Base-by-base conservation (phyloP, 2,888 invertebrate species). In the Acrocera orbiculus region DNA sequence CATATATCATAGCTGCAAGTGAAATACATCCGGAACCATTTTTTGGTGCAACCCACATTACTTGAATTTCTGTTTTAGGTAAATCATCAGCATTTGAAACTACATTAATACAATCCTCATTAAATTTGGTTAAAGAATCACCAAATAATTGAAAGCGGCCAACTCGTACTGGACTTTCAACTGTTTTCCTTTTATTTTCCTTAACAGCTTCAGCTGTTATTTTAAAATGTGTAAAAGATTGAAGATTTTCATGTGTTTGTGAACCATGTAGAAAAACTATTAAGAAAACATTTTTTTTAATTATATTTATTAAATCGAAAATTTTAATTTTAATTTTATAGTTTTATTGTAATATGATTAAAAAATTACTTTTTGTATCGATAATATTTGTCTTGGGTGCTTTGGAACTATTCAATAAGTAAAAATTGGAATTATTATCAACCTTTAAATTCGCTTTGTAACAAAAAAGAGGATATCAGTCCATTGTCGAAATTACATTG, bases 31-130 rank as follows among this genome's bases (percentile, higher is more conserved):
- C 87, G 1, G 81, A 76, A 4, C 82, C 83, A 7, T 76, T 62
- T 10, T 75, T 69, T 1, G 93, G 92, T 10, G 92, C 86, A 30
- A 76, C 79, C 92, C 93, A 93, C 67, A 82, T 74, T n/a, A 87
- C 79, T 51, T 79, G 78, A 7, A 89, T 71, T 51, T 83, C 81
- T 0, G 79, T 76, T 59, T 90, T 90, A 7, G 75, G 73, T 34
- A 77, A 63, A 47, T 77, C 73, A 40, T 80, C 79, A 1, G 76
- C 71, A 52, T 90, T 86, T 2, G 76, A 68, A 3, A 92, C 72
- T 0, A 89, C 78, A 53, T 87, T 85, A 16, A 79, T 72, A 58
- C 92, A 92, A 44, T 73, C 72, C 42, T 83, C 81, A 42, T 82
- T 76, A 54, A 86, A 87, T 46, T 51, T 64, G 34, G 50, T 61